A percentile compares a stretch with the other conserved stretches of the same genome.
Evolutionary conservation across 2,113 vertebrate species (phyloP).

Genomic region (Hyla sarda): DNA sequence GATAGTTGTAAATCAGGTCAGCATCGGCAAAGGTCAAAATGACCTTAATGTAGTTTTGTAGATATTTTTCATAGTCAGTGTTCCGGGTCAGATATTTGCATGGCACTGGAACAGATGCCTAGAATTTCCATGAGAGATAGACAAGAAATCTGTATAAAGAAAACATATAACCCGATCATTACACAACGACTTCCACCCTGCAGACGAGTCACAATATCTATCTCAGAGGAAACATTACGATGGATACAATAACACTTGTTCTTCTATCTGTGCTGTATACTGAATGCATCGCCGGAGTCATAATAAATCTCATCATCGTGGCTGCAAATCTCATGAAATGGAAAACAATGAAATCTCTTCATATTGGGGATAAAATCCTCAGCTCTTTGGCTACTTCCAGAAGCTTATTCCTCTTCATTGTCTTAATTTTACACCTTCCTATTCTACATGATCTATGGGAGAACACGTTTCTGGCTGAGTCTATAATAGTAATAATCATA

Average conservation of each 20-base stretch:
- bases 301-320: neutral
- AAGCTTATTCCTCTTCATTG: neutral
- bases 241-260: neutral
- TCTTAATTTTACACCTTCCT: neutral
- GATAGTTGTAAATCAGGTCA: too few relatives aligned
- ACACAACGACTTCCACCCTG: neutral
- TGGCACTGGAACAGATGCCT: neutral
- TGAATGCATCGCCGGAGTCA: neutral
- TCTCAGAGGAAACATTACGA: neutral
- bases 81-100: neutral
- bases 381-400: neutral
- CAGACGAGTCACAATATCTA: neutral
- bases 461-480: rapidly evolving
- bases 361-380: neutral
- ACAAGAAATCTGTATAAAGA: neutral
- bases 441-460: neutral
- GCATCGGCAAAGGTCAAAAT: too few relatives aligned
- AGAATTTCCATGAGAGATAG: neutral
- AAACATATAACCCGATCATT: neutral
- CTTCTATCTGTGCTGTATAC: neutral
- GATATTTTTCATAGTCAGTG: too few relatives aligned
- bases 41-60: too few relatives aligned
- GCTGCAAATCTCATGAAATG: neutral
- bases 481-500: conserved; percentile 36
- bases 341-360: neutral